Evolutionary conservation across 2,888 invertebrate species (phyloP), one percentile per base, ranked within the genome.

Genomic region (Rhagonycha fulva): DNA sequence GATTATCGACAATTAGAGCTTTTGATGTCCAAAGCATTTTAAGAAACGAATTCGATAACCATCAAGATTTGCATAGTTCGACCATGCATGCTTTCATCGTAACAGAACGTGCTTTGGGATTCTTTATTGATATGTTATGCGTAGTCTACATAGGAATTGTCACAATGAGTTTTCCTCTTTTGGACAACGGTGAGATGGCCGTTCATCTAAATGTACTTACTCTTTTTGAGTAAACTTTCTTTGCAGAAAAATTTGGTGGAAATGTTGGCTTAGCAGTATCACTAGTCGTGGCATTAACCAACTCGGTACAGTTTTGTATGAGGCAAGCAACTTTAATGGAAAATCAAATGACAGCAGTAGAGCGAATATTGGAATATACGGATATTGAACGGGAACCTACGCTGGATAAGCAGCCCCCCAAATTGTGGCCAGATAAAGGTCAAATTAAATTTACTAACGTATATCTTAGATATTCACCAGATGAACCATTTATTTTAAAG

Each of bases 281-380:
- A 0, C 87, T 87, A 81, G 85, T 85, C 0, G 84, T 87, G 66
- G 83, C 85, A 26, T 78, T 87, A 32, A 86, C 86, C 0, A 86
- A 86, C 14, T 93, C 93, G 92, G 92, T 94, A 87, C 94, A 94
- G 84, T 98, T 97, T 96, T 96, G 96, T 28, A 96, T 98, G 93
- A 81, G 85, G n/a, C 86, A 85, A 76, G 87, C 86, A 79, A 86
- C 86, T 24, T 86, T 87, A 77, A 72, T 87, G 47, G 87, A 87
- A 93, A 96, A 95, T 84, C 94, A 93, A 81, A 95, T 96, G 95
- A 96, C 95, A 4, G 94, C 95, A 9, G 97, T 98, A 0, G 98
- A 98, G 87, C 91, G 97, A 86, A 91, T 94, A 1, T 80, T 86
- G 9, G 86, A 87, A 79, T 87, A 87, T 73, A 47, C 47, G 0